Evolutionary conservation across 2,113 vertebrate genomes (phyloP), one percentile per base, ranked within the genome.

Genomic region (Salvelinus sp.): DNA sequence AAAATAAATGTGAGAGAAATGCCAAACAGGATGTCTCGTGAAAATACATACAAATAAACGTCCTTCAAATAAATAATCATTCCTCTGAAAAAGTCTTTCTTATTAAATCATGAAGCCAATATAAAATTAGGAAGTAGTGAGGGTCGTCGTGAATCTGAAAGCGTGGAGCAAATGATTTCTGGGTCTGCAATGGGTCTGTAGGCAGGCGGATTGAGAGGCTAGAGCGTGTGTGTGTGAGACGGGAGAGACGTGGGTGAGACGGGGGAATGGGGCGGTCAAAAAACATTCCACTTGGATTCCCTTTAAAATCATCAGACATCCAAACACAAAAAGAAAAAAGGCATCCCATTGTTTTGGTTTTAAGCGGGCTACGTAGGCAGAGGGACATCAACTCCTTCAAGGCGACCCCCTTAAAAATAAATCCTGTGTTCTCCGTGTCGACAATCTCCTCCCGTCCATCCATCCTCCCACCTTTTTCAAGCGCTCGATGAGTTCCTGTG

Each of bases 401-500:
- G 83, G 72, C 27, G 16, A 69, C 67, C 73, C 60, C 62, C 66
- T 47, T 76, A 30, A 64, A 72, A 67, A 78, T 60, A 3, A 60
- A 68, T 83, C 67, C 80, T 83, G 81, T 88, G 84, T 79, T 85
- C 76, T 73, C 71, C 69, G 44, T 80, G n/a, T 67, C 48, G 64
- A 60, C 66, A 64, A n/a, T 23, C 58, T 27, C 79, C 63, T 27
- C 57, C 63, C 14, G 73, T 73, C 71, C 62, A 25, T 4, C 27
- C 65, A 12, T 6, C 7, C 28, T 64, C 57, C n/a, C 13, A 70
- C 83, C 93, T 93, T 54, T 18, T 98, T 98, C 89, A 99, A 93
- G 54, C 98, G 92, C 86, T 99, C 97, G 3, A 98, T 92, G 13
- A 98, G 96, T 92, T 95, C 97, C 93, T 97, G 96, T 28, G 97